Evolutionary conservation across 2,113 vertebrate species (phyloP).

Genomic region (Ageneiosus marmoratus): DNA sequence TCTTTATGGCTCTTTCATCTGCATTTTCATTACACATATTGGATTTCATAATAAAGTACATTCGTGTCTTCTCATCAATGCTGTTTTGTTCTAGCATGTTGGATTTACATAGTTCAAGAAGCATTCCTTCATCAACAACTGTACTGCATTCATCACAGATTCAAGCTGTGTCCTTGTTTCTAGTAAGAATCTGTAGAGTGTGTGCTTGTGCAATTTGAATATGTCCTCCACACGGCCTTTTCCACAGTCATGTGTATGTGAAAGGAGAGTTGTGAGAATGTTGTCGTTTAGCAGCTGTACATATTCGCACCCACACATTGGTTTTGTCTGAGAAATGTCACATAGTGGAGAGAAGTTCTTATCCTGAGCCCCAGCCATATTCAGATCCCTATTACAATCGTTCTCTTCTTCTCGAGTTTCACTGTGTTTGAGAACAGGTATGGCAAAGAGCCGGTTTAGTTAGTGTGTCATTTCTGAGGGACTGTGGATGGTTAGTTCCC

Average conservation of each 20-base stretch:
- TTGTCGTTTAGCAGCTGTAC: conserved; percentile 30
- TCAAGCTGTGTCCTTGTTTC: conserved; percentile 16
- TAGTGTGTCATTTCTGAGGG: background rate
- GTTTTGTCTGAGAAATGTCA: conserved; percentile 47
- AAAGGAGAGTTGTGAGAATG: conserved; percentile 14
- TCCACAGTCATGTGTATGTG: conserved; percentile 18
- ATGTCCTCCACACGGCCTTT: conserved; percentile 29
- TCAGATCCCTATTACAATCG: background rate
- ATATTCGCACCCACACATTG: conserved; percentile 35
- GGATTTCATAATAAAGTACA: conserved; percentile 23
- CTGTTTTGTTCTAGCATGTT: conserved; percentile 58
- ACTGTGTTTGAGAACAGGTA: background rate
- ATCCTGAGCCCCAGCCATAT: background rate
- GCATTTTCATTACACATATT: background rate
- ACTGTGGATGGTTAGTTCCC: conserved; percentile 19
- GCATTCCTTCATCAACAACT: conserved; percentile 22
- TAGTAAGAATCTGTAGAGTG: conserved; percentile 7
- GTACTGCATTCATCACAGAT: conserved; percentile 41
- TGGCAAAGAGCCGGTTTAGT: background rate
- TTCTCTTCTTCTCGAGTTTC: background rate
- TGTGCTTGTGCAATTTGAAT: conserved; percentile 42
- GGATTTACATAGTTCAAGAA: conserved; percentile 20
- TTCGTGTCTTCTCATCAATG: conserved; percentile 43
- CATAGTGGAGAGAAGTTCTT: background rate
- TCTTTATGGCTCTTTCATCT: background rate